A percentile compares a stretch with the other conserved stretches of the same genome.
phyloP scores from a whole-genome alignment of 2,888 invertebrate genomes.

The Neoitamus cyanurus region DNA sequence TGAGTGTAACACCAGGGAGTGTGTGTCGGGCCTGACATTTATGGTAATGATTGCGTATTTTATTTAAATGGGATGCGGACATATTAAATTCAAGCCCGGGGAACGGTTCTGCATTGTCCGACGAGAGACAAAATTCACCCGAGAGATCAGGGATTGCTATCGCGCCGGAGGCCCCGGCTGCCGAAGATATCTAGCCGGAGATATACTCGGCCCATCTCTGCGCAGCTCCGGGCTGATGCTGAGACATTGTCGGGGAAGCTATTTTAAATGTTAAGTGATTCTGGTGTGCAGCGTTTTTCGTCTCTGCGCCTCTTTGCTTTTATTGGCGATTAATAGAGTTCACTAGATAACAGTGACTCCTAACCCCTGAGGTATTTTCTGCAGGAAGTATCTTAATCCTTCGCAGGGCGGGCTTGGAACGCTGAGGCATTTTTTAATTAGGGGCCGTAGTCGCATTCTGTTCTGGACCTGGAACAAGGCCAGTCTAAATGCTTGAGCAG shows the following conservation, averaged over 20 bases:
- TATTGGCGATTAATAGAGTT: constrained; percentile 41
- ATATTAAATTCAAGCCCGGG: constrained; percentile 46
- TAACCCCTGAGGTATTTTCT: constrained; percentile 28
- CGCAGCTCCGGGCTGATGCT: neutral
- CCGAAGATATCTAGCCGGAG: constrained; percentile 17
- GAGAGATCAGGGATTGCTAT: constrained; percentile 30
- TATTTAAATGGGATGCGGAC: constrained; percentile 52
- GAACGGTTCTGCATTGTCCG: constrained; percentile 3
- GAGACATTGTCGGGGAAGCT: neutral
- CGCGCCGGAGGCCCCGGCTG: neutral
- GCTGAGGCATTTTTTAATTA: neutral
- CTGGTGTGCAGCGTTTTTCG: neutral
- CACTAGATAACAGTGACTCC: constrained; percentile 24
- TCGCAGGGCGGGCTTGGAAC: neutral
- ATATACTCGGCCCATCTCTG: neutral
- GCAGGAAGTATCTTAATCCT: constrained; percentile 22
- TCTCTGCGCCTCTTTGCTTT: constrained; percentile 11
- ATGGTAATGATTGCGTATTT: constrained; percentile 54
- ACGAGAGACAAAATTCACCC: constrained; percentile 28
- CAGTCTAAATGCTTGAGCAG: too few relatives aligned
- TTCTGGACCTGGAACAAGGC: neutral
- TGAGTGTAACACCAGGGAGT: constrained; percentile 53
- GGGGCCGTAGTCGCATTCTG: neutral
- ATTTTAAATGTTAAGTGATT: constrained; percentile 40
- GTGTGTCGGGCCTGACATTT: constrained; percentile 52